These are phyloP conservation scores for Nicator chloris DNA, from an alignment of 2,113 vertebrate species.

Conservation along the genomic window DNA sequence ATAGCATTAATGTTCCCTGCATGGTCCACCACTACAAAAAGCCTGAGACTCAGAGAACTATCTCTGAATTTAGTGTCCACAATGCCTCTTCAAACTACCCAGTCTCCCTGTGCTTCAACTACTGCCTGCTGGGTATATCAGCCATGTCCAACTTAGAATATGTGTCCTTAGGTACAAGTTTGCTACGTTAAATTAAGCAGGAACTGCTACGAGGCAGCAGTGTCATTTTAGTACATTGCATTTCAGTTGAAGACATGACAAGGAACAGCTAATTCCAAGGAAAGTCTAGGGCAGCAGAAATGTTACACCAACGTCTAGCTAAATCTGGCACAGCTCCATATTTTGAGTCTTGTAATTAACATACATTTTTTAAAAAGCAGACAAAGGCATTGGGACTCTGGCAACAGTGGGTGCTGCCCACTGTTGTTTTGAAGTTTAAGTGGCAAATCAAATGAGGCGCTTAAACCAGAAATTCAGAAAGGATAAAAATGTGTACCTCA, in stretches of 20 bases:
- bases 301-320: not conserved
- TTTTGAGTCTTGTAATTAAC: not conserved
- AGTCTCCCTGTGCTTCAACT: not conserved
- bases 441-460: not conserved
- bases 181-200: not conserved
- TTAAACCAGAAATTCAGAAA: not conserved
- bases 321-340: not conserved
- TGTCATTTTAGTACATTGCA: not conserved
- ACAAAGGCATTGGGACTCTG: not conserved
- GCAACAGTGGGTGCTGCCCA: not conserved
- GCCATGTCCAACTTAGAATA: not conserved
- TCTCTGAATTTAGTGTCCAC: not conserved
- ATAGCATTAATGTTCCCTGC: not conserved
- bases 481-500: conserved; percentile 76
- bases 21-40: not conserved
- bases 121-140: not conserved
- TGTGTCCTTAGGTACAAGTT: not conserved
- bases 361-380: not conserved
- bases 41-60: not conserved
- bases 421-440: not conserved
- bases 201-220: not conserved
- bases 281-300: not conserved
- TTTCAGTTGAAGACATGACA: not conserved
- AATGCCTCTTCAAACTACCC: not conserved
- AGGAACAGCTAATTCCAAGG: not conserved